A percentile compares a stretch with the other conserved stretches of the same genome.
These are phyloP conservation scores for Oryzias celebensis DNA, from an alignment of 2,113 vertebrate species.

Conservation along the genomic window DNA sequence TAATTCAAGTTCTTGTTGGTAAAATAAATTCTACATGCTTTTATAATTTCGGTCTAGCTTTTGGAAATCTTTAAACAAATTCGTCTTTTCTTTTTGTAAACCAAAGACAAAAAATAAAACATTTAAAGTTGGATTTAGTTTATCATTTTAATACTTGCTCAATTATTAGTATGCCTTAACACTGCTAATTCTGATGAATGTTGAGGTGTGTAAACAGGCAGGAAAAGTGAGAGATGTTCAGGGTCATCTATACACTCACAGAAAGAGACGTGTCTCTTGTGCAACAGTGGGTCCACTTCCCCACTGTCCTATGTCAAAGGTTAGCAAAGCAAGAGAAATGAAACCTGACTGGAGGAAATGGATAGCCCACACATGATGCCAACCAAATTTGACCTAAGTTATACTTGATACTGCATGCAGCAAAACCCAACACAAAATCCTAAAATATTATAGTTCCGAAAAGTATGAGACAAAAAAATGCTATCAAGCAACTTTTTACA, in stretches of 20 bases:
- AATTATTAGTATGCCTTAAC: constrained; percentile 11
- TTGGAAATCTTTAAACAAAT: too few relatives aligned
- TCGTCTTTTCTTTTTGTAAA: too few relatives aligned
- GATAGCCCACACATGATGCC: constrained; percentile 27
- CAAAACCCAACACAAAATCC: too few relatives aligned
- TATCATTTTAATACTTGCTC: background rate
- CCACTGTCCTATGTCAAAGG: constrained; percentile 20
- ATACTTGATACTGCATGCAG: background rate
- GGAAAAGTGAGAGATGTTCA: constrained; percentile 27
- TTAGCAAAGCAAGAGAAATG: constrained; percentile 56
- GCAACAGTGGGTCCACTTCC: constrained; percentile 57
- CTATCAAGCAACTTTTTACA: too few relatives aligned
- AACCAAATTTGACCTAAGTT: background rate
- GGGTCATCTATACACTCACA: constrained; percentile 12
- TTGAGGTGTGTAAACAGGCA: constrained; percentile 19
- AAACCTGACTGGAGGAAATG: constrained; percentile 63
- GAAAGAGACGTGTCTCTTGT: constrained; percentile 35
- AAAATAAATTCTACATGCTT: background rate
- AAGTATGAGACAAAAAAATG: too few relatives aligned
- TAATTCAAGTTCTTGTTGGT: background rate
- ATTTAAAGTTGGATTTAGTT: too few relatives aligned
- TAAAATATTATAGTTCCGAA: too few relatives aligned
- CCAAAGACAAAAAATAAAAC: too few relatives aligned
- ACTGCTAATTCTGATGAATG: constrained; percentile 4
- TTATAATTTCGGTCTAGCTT: background rate